Percentiles rank a stretch among this genome's conserved stretches.
Evolutionary conservation across 1,140 invertebrate genomes (phyloP).

Genomic region (Druon quercuslanigerum): DNA sequence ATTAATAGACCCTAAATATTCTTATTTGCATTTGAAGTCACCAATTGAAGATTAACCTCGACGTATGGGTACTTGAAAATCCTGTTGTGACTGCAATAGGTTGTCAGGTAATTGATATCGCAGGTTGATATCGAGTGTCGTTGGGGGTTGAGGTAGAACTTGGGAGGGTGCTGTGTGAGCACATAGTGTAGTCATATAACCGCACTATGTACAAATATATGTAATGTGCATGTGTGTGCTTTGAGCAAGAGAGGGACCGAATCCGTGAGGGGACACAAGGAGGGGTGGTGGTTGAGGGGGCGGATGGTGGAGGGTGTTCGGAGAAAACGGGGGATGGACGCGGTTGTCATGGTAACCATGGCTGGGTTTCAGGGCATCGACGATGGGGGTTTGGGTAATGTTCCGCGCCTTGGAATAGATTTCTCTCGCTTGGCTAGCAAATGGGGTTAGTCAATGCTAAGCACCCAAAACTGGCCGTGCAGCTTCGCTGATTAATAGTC

Average conservation of each 20-base stretch:
- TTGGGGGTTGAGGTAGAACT: constrained; percentile 34
- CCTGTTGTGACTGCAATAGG: constrained; percentile 14
- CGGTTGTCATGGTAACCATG: constrained; percentile 65
- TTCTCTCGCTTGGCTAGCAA: constrained; percentile 65
- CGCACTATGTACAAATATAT: not conserved
- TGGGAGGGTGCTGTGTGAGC: constrained; percentile 32
- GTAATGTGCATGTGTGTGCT: not conserved
- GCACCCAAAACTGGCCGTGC: constrained; percentile 44
- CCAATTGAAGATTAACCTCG: constrained; percentile 4
- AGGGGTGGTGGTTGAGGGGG: constrained; percentile 36
- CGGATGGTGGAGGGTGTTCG: constrained; percentile 48
- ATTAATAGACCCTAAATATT: no score
- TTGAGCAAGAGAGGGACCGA: constrained; percentile 12
- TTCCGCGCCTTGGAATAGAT: constrained; percentile 65
- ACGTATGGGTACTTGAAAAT: constrained; percentile 6
- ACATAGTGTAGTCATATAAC: not conserved
- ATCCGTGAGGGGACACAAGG: not conserved
- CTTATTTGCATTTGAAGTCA: not conserved
- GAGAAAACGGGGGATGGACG: constrained; percentile 58
- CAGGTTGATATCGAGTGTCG: constrained; percentile 54
- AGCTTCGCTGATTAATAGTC: constrained; percentile 39
- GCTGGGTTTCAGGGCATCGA: constrained; percentile 62
- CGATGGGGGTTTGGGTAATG: constrained; percentile 63
- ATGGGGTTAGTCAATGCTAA: constrained; percentile 63
- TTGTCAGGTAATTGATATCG: constrained; percentile 51